Base-by-base conservation (phyloP, 2,113 vertebrate species). In the Aldabrachelys gigantea region DNA sequence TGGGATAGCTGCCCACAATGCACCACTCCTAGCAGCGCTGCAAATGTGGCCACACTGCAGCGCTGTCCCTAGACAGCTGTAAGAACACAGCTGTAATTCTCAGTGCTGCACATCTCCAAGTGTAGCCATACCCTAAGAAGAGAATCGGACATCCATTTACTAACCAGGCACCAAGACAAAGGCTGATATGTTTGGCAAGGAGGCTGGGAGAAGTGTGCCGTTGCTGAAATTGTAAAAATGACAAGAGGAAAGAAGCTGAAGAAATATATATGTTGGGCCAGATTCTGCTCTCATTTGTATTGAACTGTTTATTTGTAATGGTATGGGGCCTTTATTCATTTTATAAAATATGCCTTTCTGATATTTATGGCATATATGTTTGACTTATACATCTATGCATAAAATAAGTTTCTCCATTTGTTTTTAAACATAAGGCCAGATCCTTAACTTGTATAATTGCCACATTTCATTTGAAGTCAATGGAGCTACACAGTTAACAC, bases 321-420 rank as follows among this genome's bases (percentile, higher is more conserved):
- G n/a, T 35, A 89, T 94, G 44, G 82, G 31, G 2, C 41, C 21
- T 84, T 78, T 93, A 13, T 80, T 93, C 22, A 65, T 97, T 91
- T 88, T 84, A 89, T 62, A 13, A 38, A 65, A 79, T 65, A 21
- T 17, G 87, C 91, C 10, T 82, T 94, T 92, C 82, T 96, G 52
- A 62, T 93, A 93, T 53, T 96, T 96, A 76, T 5, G 8, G 78
- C 65, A 21, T 69, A 21, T n/a, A 65, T 19, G 35, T n/a, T 38
- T n/a, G 65, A n/a, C 65, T 69, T 69, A 9, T 35, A 69, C 35
- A n/a, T 38, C 35, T n/a, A 21, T 10, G 35, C 35, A 69, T 38
- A 69, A n/a, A 69, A 69, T n/a, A 69, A 69, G 8, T 38, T 69
- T n/a, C 35, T 69, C 35, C 17, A n/a, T 69, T n/a, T 21, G 17